phyloP scores from a whole-genome alignment of 2,888 invertebrate genomes.

The Andrena flavipes region DNA sequence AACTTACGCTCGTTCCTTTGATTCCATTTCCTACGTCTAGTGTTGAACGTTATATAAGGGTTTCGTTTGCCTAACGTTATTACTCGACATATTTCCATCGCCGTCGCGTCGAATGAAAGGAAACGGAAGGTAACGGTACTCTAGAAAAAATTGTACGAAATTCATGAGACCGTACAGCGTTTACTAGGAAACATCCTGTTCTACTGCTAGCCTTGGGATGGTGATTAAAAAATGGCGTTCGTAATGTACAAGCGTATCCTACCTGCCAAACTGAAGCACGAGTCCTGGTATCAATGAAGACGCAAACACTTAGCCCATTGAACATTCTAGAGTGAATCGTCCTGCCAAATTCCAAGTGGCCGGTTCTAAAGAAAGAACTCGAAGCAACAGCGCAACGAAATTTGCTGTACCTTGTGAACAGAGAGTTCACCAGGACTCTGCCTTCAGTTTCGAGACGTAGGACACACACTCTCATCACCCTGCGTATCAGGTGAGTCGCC shows the following conservation, averaged over 20 bases:
- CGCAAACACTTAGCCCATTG: not conserved
- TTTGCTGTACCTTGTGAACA: not conserved
- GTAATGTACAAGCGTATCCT: not conserved
- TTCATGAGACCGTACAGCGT: not conserved
- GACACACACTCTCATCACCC: slow-evolving; percentile 14
- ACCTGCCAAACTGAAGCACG: not conserved
- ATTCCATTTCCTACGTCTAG: slow-evolving; percentile 16
- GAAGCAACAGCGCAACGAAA: not conserved
- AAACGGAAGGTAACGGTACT: not conserved
- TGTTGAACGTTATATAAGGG: slow-evolving; percentile 34
- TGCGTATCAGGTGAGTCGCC: not conserved
- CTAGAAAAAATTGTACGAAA: not conserved
- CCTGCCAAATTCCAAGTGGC: not conserved
- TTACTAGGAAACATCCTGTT: not conserved
- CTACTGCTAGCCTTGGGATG: not conserved
- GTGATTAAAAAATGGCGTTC: not conserved
- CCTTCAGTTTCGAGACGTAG: not conserved
- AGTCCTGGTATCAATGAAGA: not conserved
- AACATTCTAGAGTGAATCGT: too few relatives aligned
- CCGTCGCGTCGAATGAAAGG: not conserved
- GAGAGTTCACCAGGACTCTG: not conserved
- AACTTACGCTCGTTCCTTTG: slow-evolving; percentile 19
- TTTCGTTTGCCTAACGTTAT: slow-evolving; percentile 6
- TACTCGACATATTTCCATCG: slow-evolving; percentile 4
- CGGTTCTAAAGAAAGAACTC: not conserved